Evolutionary conservation across 2,888 invertebrate species (phyloP), one percentile per base, ranked within the genome.

Genomic region (Thysanoteuthis rhombus): DNA sequence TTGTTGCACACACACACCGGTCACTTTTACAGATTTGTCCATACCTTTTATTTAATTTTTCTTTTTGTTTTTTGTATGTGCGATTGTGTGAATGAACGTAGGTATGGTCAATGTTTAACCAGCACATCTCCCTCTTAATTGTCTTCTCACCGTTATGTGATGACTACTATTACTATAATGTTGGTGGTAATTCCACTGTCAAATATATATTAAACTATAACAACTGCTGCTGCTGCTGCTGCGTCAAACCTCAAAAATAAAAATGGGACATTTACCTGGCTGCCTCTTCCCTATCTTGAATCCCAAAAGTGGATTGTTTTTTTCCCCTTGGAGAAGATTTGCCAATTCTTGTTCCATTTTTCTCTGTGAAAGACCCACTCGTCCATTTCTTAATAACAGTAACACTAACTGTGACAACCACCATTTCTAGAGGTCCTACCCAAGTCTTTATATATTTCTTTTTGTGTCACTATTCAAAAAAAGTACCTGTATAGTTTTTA

Each of bases 181-280:
- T 75, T 75, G 75, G 75, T n/a, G 75, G 75, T 75, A 75, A 75
- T 75, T 4, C 36, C 75, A 75, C n/a, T 75, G 32, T n/a, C n/a
- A 75, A 75, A n/a, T 75, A 36, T 75, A 36, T 75, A 75, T 16
- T 75, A 75, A 75, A 75, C n/a, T 75, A 75, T 75, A 75, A 75
- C 75, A 75, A 75, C 75, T 75, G 75, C 75, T 75, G 75, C 75
- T 75, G 58, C 58, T 58, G 75, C 75, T 75, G 75, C 75, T 75
- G n/a, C 36, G 75, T 75, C n/a, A 75, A 75, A 75, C 75, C 75
- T 75, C 75, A 75, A 75, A 75, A 75, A 75, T 75, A 16, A 75
- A 75, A 75, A 75, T 36, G n/a, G 75, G 16, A 75, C 75, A 75
- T 75, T n/a, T 75, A 75, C 75, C 36, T 75, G 75, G 75, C 75